Evolutionary conservation across 2,797 vertebrate genomes (phyloP).

Genomic region (Clarias pachynema): DNA sequence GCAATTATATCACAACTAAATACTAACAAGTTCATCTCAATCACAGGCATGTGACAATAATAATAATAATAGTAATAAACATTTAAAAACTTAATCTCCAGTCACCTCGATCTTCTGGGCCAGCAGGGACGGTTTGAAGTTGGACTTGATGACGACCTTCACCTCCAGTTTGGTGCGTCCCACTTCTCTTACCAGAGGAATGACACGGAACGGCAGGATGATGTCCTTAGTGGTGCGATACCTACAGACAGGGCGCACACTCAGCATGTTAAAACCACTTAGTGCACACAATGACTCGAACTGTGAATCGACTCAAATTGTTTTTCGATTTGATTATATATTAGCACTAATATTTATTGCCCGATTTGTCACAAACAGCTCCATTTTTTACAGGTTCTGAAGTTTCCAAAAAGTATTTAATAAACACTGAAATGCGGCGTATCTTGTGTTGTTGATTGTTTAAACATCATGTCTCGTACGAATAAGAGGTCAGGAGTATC

Average conservation of each 20-base stretch:
- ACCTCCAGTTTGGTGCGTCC: slow-evolving; percentile 98
- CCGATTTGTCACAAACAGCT: too few species aligned
- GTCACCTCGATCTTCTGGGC: slow-evolving; percentile 98
- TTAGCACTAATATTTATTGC: too few species aligned
- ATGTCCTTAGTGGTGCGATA: slow-evolving; percentile 90
- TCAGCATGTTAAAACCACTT: not conserved
- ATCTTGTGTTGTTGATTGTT: too few species aligned
- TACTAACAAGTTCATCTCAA: not conserved
- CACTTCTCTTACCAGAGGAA: slow-evolving; percentile 95
- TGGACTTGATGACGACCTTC: slow-evolving; percentile 99
- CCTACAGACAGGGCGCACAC: slow-evolving; percentile 23
- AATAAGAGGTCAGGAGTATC: too few species aligned
- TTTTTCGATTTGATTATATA: too few species aligned
- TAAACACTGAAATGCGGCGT: too few species aligned
- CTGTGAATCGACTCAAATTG: too few species aligned
- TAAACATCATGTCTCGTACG: too few species aligned
- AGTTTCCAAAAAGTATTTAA: too few species aligned
- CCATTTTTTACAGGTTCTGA: too few species aligned
- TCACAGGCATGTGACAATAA: not conserved
- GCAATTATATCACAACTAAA: not conserved
- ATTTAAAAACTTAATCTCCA: too few species aligned
- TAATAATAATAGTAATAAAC: not conserved
- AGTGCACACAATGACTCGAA: not conserved
- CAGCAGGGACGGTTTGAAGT: slow-evolving; percentile 96
- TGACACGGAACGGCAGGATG: slow-evolving; percentile 97